These are phyloP conservation scores for Odobenus rosmarus DNA, from an alignment of 2,113 vertebrate species.

Conservation along the genomic window DNA sequence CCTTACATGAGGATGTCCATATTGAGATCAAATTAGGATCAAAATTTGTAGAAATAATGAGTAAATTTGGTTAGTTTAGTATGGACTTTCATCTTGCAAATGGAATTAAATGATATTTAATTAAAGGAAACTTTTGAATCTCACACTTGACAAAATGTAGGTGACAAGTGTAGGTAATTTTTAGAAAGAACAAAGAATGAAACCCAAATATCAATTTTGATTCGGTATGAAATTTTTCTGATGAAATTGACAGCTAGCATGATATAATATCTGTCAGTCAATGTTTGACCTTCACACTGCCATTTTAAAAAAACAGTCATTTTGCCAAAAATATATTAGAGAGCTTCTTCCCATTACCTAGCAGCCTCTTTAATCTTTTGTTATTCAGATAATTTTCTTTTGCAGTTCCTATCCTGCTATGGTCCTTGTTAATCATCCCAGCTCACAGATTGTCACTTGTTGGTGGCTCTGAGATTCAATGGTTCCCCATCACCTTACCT, in stretches of 20 bases:
- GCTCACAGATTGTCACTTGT: neutral
- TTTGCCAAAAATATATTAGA: conserved; percentile 27
- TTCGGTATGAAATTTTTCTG: neutral
- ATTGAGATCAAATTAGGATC: neutral
- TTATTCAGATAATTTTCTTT: neutral
- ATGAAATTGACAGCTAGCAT: neutral
- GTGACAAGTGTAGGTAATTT: neutral
- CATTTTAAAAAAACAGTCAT: neutral
- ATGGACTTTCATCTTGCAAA: neutral
- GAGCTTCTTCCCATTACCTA: neutral
- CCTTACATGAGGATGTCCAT: neutral
- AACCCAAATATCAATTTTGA: conserved; percentile 5
- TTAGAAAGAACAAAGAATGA: neutral
- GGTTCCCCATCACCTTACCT: neutral
- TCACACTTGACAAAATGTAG: neutral
- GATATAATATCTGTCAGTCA: neutral
- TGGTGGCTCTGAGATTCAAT: neutral
- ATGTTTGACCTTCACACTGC: neutral
- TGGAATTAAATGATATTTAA: neutral
- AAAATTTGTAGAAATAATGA: neutral
- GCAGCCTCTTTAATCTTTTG: neutral
- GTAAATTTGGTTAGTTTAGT: conserved; percentile 3
- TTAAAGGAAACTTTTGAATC: neutral
- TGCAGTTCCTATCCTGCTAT: neutral
- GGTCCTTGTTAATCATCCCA: neutral